Conservation (phyloP, 2,888 invertebrate species). For the Cantharis rufa region DNA sequence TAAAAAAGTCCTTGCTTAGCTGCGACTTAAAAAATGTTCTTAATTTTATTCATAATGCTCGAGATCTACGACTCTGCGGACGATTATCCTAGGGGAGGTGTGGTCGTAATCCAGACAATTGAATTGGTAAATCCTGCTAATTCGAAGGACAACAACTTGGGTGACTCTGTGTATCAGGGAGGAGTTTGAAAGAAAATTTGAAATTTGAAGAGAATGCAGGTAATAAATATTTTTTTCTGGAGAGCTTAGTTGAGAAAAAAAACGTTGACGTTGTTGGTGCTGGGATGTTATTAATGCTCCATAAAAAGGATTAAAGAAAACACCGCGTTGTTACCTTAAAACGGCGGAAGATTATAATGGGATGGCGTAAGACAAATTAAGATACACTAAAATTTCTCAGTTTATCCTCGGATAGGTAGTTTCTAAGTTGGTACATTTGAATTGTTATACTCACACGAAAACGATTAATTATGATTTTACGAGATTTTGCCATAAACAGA, state of each 20-base stretch:
- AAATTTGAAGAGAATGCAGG: neutral
- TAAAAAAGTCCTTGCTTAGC: too few species aligned
- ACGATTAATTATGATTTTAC: conserved; percentile 32
- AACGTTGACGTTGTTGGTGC: neutral
- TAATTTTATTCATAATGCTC: too few species aligned
- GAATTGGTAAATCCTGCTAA: neutral
- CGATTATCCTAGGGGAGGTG: neutral
- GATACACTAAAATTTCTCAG: neutral
- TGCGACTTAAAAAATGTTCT: too few species aligned
- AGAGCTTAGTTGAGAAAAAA: neutral
- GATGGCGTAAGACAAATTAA: neutral
- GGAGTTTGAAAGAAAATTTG: too few species aligned
- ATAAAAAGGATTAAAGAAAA: neutral
- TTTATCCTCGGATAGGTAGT: neutral
- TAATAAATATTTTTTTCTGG: neutral
- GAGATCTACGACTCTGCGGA: too few species aligned
- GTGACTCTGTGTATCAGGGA: too few species aligned
- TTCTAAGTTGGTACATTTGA: conserved; percentile 13
- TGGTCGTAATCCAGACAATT: neutral
- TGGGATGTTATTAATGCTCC: neutral
- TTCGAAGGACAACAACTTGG: neutral
- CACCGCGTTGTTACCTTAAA: neutral
- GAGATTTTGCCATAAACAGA: conserved; percentile 30
- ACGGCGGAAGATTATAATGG: neutral
- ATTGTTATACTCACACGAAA: conserved; percentile 13